Evolutionary conservation across 37 sponge, comb jelly and placozoan genomes (phyloP), one percentile per base, ranked within the genome.

Genomic region (Theonella swinhoei): DNA sequence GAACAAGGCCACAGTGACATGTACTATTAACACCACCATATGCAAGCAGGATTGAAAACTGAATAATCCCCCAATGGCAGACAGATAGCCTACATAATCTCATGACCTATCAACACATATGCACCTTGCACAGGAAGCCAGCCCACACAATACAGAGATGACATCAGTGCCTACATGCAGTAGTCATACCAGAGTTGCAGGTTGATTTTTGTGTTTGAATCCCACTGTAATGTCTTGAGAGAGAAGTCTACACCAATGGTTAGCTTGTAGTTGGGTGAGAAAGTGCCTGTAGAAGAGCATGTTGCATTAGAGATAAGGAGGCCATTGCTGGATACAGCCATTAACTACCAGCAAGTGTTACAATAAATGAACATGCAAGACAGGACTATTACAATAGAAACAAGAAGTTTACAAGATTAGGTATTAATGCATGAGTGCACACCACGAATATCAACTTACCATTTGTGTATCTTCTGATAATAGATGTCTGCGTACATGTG

Each of bases 211-310:
- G 88, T 89, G 4, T 74, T 41, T 4, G 88, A 67, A 23, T 79
- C 81, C 90, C 95, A 94, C 43, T 69, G 28, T 0, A 94, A 75
- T 0, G 95, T 88, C 71, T 92, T 91, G 33, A 94, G 77, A 11
- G 97, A 91, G 68, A 97, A 97, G 72, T 97, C 97, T 22, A 97
- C 97, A 30, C 97, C 97, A 37, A 97, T 97, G 0, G 97, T 97
- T 35, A 97, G 74, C 80, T 97, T 97, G 90, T 97, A 97, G 81
- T 97, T 93, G 1, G 97, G 85, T 37, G 94, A 91, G 77, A 97
- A 97, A 20, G 75, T 43, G 34, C 79, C 97, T 97, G 47, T 29
- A 81, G 54, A 7, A 14, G 54, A 47, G 7, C 14, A 14, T 7
- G 14, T 14, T 17, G 54, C 54, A 47, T 47, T 47, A 47, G 54